Percentiles rank a stretch among this genome's conserved stretches.
Conservation (phyloP, 2,888 invertebrate species). For the Chloromyia formosa region DNA sequence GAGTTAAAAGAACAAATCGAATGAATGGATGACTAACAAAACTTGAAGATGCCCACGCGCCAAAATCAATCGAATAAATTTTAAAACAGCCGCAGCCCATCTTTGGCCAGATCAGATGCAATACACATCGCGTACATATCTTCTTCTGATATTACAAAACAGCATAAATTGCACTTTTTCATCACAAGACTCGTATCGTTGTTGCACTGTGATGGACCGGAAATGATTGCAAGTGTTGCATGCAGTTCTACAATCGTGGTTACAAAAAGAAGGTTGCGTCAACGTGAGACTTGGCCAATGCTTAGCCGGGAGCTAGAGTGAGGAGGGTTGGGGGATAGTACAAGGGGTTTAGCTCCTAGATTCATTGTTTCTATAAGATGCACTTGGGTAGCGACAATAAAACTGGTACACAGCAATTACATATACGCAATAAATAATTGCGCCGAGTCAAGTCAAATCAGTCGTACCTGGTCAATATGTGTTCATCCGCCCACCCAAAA, state of each 20-base stretch:
- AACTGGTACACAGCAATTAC: neutral
- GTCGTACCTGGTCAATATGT: neutral
- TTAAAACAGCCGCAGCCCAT: too few relatives aligned
- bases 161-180: neutral
- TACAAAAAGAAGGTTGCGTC: neutral
- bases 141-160: neutral
- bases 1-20: neutral
- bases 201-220: neutral
- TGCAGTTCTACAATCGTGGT: neutral
- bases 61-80: neutral
- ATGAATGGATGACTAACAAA: neutral
- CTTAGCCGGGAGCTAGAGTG: neutral
- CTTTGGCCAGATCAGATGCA: neutral
- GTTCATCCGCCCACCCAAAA: neutral
- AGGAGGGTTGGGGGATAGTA: too few relatives aligned
- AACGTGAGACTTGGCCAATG: neutral
- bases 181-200: neutral
- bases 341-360: too few relatives aligned
- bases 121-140: neutral
- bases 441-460: neutral
- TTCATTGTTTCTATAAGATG: neutral
- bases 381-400: neutral
- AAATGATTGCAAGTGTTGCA: slow-evolving; percentile 3
- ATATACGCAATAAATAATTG: neutral
- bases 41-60: neutral